Percentiles rank a stretch among this genome's conserved stretches.
phyloP scores from a whole-genome alignment of 2,888 invertebrate species.

The Cantharis rufa region DNA sequence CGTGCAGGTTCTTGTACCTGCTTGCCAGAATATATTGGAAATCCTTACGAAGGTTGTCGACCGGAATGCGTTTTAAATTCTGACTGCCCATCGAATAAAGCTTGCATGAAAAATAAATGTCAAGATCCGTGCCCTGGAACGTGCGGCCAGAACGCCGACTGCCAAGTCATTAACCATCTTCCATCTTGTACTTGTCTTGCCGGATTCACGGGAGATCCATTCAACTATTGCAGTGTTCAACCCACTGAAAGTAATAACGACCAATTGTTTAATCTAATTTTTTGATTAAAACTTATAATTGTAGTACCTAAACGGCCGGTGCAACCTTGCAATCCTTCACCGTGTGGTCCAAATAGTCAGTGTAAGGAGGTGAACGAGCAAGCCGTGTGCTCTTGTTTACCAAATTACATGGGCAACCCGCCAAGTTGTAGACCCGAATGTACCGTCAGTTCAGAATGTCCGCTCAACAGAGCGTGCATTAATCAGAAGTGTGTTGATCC shows the following conservation, averaged over 20 bases:
- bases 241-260: slow-evolving; percentile 42
- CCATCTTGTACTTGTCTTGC: slow-evolving; percentile 70
- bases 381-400: slow-evolving; percentile 67
- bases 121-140: slow-evolving; percentile 72
- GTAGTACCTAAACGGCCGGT: slow-evolving; percentile 59
- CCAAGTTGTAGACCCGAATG: slow-evolving; percentile 72
- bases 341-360: slow-evolving; percentile 79
- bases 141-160: slow-evolving; percentile 74
- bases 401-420: slow-evolving; percentile 64
- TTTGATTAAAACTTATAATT: slow-evolving; percentile 64
- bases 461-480: slow-evolving; percentile 61
- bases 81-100: slow-evolving; percentile 70
- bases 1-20: slow-evolving; percentile 66
- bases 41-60: slow-evolving; percentile 65
- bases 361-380: slow-evolving; percentile 64
- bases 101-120: slow-evolving; percentile 72
- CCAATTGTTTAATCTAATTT: slow-evolving; percentile 50
- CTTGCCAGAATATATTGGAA: slow-evolving; percentile 63
- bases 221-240: slow-evolving; percentile 60
- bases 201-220: slow-evolving; percentile 68
- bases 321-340: slow-evolving; percentile 73
- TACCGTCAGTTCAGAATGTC: slow-evolving; percentile 64
- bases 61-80: slow-evolving; percentile 74
- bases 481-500: slow-evolving; percentile 63
- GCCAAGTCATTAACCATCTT: slow-evolving; percentile 73